Evolutionary conservation across 2,113 vertebrate genomes (phyloP).

Genomic region (Malurus cyaneus): DNA sequence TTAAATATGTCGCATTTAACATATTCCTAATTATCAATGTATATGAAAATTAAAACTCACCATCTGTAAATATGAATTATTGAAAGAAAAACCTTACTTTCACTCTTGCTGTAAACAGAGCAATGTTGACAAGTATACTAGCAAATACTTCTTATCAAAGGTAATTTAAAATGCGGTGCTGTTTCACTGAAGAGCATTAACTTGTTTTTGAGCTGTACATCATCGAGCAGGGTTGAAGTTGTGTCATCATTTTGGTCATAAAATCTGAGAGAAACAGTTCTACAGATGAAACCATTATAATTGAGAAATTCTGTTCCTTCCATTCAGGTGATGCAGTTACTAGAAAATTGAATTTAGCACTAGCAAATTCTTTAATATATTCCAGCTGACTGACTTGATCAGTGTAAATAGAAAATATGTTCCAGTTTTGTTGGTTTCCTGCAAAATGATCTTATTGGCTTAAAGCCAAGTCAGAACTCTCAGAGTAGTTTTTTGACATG

Average conservation of each 20-base stretch:
- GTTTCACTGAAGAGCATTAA: background rate
- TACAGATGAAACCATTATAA: background rate
- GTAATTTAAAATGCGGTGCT: background rate
- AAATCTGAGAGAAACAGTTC: background rate
- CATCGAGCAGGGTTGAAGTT: background rate
- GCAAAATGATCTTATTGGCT: background rate
- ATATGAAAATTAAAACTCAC: background rate
- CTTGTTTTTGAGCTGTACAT: background rate
- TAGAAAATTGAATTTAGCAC: slow-evolving; percentile 68
- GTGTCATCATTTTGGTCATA: background rate
- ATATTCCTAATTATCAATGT: background rate
- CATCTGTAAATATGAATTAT: background rate
- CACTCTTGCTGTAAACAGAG: background rate
- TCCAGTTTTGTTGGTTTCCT: background rate
- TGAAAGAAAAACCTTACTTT: background rate
- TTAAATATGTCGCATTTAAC: background rate
- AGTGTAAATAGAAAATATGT: slow-evolving; percentile 44
- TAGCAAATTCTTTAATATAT: slow-evolving; percentile 62
- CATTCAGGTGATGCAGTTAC: slow-evolving; percentile 58
- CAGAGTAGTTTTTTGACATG: background rate
- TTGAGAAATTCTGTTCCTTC: slow-evolving; percentile 26
- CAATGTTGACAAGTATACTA: background rate
- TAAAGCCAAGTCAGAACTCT: background rate
- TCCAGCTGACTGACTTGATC: slow-evolving; percentile 52
- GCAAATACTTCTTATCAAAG: background rate